These are phyloP conservation scores for Thumatha senex DNA, from an alignment of 2,888 invertebrate species.

Conservation along the genomic window DNA sequence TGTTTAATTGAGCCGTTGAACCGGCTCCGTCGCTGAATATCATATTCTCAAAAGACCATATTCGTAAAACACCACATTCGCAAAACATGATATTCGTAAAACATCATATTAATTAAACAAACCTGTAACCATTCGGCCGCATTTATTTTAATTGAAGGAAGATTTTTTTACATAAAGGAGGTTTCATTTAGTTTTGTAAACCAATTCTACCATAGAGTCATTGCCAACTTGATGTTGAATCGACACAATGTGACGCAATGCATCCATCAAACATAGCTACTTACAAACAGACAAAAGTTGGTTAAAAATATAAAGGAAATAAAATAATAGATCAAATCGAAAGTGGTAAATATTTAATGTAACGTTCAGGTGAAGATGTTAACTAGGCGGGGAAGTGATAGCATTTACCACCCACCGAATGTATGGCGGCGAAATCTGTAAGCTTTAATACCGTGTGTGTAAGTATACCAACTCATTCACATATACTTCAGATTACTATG, in stretches of 20 bases:
- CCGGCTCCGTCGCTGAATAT: too few species aligned
- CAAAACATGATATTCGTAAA: too few species aligned
- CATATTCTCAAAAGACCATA: too few species aligned
- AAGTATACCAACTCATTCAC: conserved; percentile 35
- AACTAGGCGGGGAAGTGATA: conserved; percentile 33
- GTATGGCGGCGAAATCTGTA: conserved; percentile 70
- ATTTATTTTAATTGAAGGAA: too few species aligned
- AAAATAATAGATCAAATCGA: conserved; percentile 27
- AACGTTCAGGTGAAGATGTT: conserved; percentile 52
- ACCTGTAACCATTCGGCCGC: too few species aligned
- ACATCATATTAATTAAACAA: too few species aligned
- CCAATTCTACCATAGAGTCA: background rate
- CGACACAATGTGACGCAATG: conserved; percentile 22
- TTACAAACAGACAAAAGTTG: background rate
- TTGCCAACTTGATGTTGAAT: conserved; percentile 8
- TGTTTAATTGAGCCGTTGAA: too few species aligned
- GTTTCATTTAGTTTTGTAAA: background rate
- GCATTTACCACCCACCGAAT: conserved; percentile 39
- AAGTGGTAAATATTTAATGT: conserved; percentile 35
- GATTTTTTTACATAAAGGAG: background rate
- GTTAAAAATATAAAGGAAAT: conserved; percentile 20
- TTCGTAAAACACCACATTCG: too few species aligned
- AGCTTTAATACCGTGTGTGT: conserved; percentile 63
- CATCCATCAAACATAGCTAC: conserved; percentile 8
- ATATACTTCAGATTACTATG: too few species aligned